Evolutionary conservation across 2,797 vertebrate species (phyloP).

Genomic region (Coranthus polyacanthus): DNA sequence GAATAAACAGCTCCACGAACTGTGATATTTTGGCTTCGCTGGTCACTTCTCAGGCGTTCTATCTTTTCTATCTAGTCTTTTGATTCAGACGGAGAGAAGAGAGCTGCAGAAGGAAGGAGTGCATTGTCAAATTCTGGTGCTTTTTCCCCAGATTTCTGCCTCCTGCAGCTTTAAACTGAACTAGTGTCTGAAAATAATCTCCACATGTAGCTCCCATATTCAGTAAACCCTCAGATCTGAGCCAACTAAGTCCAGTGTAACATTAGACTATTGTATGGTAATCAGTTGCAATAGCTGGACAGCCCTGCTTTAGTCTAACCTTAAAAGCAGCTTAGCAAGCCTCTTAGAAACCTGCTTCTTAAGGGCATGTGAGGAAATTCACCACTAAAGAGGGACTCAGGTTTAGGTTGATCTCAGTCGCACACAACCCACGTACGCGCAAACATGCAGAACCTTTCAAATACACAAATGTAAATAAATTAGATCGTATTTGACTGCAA

Average conservation of each 20-base stretch:
- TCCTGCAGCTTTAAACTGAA: constrained; percentile 18
- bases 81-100: too few relatives aligned
- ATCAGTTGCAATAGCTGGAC: constrained; percentile 55
- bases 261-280: constrained; percentile 28
- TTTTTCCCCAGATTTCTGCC: too few relatives aligned
- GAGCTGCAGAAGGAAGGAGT: too few relatives aligned
- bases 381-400: constrained; percentile 35
- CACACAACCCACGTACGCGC: constrained; percentile 8
- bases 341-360: constrained; percentile 77
- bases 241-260: constrained; percentile 21
- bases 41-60: too few relatives aligned
- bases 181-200: constrained; percentile 16
- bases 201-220: constrained; percentile 17
- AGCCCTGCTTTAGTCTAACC: constrained; percentile 66
- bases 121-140: too few relatives aligned
- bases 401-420: constrained; percentile 41
- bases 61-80: too few relatives aligned
- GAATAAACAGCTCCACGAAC: too few relatives aligned
- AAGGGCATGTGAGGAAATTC: constrained; percentile 67
- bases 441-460: not conserved
- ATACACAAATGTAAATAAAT: not conserved
- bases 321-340: constrained; percentile 82
- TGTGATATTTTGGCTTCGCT: too few relatives aligned
- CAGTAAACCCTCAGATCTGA: too few relatives aligned
- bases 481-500: not conserved